Evolutionary conservation across 2,797 vertebrate species (phyloP).

Genomic region (Clangula hyemalis): DNA sequence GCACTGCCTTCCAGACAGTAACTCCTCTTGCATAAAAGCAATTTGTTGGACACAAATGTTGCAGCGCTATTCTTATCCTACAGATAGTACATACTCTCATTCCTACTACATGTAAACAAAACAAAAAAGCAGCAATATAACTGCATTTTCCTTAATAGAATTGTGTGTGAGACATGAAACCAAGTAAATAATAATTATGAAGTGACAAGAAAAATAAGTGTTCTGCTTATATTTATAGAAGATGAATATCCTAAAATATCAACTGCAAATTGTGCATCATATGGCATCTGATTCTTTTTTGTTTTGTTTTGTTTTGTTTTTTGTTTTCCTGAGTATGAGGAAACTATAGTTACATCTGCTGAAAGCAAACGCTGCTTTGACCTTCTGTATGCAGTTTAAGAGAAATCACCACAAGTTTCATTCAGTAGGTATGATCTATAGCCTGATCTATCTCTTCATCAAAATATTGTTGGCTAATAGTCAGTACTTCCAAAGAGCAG

Average conservation of each 20-base stretch:
- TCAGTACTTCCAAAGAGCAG: background rate
- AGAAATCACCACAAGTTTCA: background rate
- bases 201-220: background rate
- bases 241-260: background rate
- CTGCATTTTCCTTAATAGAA: background rate
- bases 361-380: background rate
- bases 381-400: background rate
- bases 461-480: background rate
- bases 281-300: background rate
- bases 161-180: background rate
- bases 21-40: background rate
- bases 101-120: background rate
- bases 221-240: background rate
- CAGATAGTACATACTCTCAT: background rate
- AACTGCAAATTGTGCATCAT: background rate
- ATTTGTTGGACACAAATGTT: background rate
- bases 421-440: background rate
- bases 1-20: background rate
- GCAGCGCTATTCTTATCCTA: background rate
- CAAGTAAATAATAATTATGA: background rate
- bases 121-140: background rate
- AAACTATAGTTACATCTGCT: background rate
- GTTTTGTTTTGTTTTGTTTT: background rate
- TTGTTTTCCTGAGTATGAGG: background rate
- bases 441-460: background rate